These are phyloP conservation scores for Drosophila ambigua DNA, from an alignment of 1,140 invertebrate species.

Conservation along the genomic window DNA sequence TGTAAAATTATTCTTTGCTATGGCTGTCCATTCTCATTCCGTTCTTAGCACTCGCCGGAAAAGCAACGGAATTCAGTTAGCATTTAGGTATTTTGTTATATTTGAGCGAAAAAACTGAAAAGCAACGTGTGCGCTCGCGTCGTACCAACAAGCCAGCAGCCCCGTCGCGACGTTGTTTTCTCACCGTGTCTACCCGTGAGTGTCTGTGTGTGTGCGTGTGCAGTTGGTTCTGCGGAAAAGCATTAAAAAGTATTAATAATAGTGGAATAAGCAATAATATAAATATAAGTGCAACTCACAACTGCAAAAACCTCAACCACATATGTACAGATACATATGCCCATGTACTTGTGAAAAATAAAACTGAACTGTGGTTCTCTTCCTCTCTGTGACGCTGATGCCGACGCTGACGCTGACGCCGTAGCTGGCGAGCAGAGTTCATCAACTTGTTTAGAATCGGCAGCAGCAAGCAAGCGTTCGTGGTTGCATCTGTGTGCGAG, in stretches of 20 bases:
- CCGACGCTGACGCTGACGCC: conserved; percentile 52
- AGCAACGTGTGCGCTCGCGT: neutral
- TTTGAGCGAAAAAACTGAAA: conserved; percentile 22
- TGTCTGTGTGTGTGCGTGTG: conserved; percentile 48
- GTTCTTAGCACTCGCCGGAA: conserved; percentile 76
- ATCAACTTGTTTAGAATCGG: conserved; percentile 80
- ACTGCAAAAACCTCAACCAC: conserved; percentile 35
- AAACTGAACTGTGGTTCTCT: conserved; percentile 27
- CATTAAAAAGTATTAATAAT: conserved; percentile 79
- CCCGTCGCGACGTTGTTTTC: conserved; percentile 19
- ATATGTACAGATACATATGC: conserved; percentile 45
- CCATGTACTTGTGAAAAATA: conserved; percentile 11
- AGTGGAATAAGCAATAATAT: conserved; percentile 58
- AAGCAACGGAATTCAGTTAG: conserved; percentile 59
- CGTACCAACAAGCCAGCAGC: conserved; percentile 1
- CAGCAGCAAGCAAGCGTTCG: conserved; percentile 58
- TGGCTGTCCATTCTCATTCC: conserved; percentile 71
- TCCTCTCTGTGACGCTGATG: conserved; percentile 26
- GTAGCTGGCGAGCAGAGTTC: conserved; percentile 57
- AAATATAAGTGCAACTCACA: conserved; percentile 61
- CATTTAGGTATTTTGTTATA: conserved; percentile 35
- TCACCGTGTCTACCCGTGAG: conserved; percentile 25
- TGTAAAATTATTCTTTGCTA: conserved; percentile 72
- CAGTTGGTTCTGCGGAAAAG: conserved; percentile 60
- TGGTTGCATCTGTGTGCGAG: conserved; percentile 52